A percentile compares a stretch with the other conserved stretches of the same genome.
Conservation (phyloP, 2,797 vertebrate genomes). For the Nannoperca obscura region DNA sequence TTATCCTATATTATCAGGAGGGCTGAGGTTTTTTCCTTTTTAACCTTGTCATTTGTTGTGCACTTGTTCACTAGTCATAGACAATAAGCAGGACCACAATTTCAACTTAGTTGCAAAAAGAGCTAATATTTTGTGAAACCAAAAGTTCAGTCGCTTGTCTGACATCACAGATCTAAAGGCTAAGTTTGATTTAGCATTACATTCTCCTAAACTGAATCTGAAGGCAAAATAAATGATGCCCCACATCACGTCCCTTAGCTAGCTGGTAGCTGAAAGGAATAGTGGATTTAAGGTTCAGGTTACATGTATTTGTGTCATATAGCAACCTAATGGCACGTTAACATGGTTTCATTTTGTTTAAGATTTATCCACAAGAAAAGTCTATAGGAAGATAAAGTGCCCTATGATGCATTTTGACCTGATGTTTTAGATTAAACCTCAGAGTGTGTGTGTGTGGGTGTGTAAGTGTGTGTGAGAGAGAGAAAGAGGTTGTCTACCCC, state of each 20-base stretch:
- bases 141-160: neutral
- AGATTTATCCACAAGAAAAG: slow-evolving; percentile 10
- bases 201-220: neutral
- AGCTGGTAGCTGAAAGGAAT: slow-evolving; percentile 1
- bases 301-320: neutral
- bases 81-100: neutral
- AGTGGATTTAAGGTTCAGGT: neutral
- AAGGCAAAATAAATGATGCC: neutral
- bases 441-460: neutral
- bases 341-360: neutral
- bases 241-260: neutral
- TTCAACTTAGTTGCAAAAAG: neutral
- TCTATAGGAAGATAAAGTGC: neutral
- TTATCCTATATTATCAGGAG: neutral
- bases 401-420: slow-evolving; percentile 19
- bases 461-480: neutral
- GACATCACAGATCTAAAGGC: neutral
- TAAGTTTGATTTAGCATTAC: neutral
- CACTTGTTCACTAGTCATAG: neutral
- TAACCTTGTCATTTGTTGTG: neutral
- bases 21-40: neutral
- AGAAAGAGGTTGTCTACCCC: slow-evolving; percentile 50
- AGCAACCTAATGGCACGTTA: neutral
- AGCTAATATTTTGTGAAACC: slow-evolving; percentile 1
- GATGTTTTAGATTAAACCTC: slow-evolving; percentile 25